Conservation (phyloP, 2,113 vertebrate species). For the Macquaria australasica region DNA sequence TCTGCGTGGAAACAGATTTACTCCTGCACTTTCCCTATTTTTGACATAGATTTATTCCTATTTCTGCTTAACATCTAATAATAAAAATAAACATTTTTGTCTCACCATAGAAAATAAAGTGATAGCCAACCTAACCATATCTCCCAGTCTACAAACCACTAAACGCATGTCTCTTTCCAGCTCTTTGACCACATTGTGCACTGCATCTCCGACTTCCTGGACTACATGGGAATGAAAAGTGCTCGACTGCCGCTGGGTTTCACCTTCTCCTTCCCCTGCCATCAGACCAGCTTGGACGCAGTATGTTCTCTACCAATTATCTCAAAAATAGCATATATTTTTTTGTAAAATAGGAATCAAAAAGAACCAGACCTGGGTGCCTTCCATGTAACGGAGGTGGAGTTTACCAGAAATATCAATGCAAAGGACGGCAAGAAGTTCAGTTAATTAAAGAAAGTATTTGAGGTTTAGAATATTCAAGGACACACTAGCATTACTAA, state of each 20-base stretch:
- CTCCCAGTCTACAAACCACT: not conserved
- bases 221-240: constrained; percentile 99
- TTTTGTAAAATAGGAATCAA: not conserved
- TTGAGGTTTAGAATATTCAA: not conserved
- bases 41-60: not conserved
- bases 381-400: not conserved
- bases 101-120: not conserved
- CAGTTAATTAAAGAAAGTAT: not conserved
- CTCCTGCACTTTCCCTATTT: not conserved
- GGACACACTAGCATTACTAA: not conserved
- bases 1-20: not conserved
- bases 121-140: not conserved
- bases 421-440: not conserved
- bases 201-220: constrained; percentile 99
- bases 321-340: not conserved
- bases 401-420: not conserved
- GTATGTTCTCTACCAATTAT: constrained; percentile 81
- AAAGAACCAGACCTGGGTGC: not conserved
- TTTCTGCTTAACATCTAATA: not conserved
- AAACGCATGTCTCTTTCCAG: constrained; percentile 75
- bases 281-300: constrained; percentile 94
- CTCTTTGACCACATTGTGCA: constrained; percentile 98
- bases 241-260: constrained; percentile 95
- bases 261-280: constrained; percentile 98
- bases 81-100: not conserved